A percentile compares a stretch with the other conserved stretches of the same genome.
Conservation (phyloP, 2,888 invertebrate species). For the Drosophila sordidula region DNA sequence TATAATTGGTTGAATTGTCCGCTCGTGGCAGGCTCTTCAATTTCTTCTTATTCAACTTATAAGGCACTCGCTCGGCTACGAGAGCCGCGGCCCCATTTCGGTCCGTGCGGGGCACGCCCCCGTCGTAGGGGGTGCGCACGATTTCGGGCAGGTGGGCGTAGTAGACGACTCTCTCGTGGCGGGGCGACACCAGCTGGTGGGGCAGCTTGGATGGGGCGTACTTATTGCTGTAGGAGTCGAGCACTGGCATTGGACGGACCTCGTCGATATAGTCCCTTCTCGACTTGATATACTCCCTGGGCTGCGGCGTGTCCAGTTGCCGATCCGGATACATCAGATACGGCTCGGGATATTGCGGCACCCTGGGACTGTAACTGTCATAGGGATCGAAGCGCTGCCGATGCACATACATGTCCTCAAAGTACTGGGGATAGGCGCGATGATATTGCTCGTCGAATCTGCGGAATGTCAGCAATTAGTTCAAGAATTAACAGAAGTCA, state of each 20-base stretch:
- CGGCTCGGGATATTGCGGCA: slow-evolving; percentile 82
- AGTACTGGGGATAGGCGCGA: slow-evolving; percentile 83
- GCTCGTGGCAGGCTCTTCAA: slow-evolving; percentile 37
- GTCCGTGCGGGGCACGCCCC: slow-evolving; percentile 37
- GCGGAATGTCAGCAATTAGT: slow-evolving; percentile 8
- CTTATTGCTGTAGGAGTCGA: slow-evolving; percentile 59
- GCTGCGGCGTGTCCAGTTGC: slow-evolving; percentile 83
- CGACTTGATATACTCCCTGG: slow-evolving; percentile 76
- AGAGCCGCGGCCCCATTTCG: slow-evolving; percentile 41
- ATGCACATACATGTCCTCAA: slow-evolving; percentile 83
- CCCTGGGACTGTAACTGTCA: slow-evolving; percentile 84
- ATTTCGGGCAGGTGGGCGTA: slow-evolving; percentile 90
- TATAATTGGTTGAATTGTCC: slow-evolving; percentile 58
- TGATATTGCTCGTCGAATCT: slow-evolving; percentile 84
- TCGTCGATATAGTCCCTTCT: slow-evolving; percentile 79
- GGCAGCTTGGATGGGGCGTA: slow-evolving; percentile 68
- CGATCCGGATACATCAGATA: slow-evolving; percentile 84
- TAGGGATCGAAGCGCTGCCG: slow-evolving; percentile 84
- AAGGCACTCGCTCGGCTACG: slow-evolving; percentile 10
- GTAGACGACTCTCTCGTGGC: slow-evolving; percentile 87
- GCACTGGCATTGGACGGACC: slow-evolving; percentile 51
- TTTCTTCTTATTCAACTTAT: slow-evolving; percentile 64
- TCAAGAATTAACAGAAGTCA: neutral
- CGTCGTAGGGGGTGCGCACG: slow-evolving; percentile 86
- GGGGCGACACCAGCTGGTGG: slow-evolving; percentile 34